Evolutionary conservation across 1,140 invertebrate genomes (phyloP), one percentile per base, ranked within the genome.

Genomic region (Caenorhabditis briggsae): DNA sequence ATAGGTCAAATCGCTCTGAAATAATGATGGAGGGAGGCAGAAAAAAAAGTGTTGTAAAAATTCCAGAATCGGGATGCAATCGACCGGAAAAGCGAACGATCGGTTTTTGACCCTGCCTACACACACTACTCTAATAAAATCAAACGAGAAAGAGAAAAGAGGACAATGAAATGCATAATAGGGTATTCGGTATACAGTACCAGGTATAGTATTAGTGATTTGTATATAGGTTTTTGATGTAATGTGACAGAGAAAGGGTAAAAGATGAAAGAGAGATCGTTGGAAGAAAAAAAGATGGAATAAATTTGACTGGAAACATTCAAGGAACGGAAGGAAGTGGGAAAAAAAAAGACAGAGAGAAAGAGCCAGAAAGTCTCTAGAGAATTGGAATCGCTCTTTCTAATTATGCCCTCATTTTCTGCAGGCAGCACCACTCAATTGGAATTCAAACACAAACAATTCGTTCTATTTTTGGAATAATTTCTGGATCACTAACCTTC

Each of bases 131-230:
- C 70, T 33, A 33, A 78, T 78, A 50, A 78, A 78, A 78, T 78
- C 70, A 78, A 78, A 78, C 70, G 70, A 78, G 33, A 33, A 33
- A 33, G 33, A 33, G 33, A 33, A 33, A 33, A 33, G 33, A 33
- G 70, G 70, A 78, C 70, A 78, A 78, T 78, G 33, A 33, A 78
- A 78, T 78, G 46, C 43, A 78, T 78, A 78, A 78, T 78, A 33
- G 70, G n/a, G 70, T 46, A 74, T n/a, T 23, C 33, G 70, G 50
- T 78, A 78, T 78, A 78, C 70, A 53, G 70, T 78, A 78, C 70
- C 20, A 33, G n/a, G 41, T 16, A 78, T 78, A 53, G 70, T 78
- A 78, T 78, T 78, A 78, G 46, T 78, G 70, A 78, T 78, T 78
- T 53, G 70, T 78, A 78, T 78, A 50, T 78, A 33, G 41, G 43